phyloP scores from a whole-genome alignment of 2,888 invertebrate genomes.

The Xestia ashworthii region DNA sequence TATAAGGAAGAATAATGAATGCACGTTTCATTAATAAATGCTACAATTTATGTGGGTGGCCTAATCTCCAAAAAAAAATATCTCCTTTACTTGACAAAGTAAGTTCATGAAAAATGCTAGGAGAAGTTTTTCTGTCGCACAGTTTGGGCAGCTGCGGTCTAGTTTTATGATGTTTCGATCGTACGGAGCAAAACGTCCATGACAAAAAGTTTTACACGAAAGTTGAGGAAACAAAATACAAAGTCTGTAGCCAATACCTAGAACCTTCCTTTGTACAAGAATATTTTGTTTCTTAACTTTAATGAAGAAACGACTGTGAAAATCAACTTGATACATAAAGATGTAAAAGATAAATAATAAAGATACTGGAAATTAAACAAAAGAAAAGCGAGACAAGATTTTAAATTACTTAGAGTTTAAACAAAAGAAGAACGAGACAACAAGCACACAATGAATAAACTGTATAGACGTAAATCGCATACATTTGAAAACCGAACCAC shows the following conservation, averaged over 20 bases:
- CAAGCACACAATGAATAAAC: background rate
- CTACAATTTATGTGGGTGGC: no score
- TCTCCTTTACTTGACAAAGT: constrained; percentile 32
- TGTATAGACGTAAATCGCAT: no score
- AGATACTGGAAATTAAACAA: background rate
- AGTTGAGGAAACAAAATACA: constrained; percentile 29
- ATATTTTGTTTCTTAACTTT: background rate
- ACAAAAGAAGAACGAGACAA: background rate
- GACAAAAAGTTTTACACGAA: constrained; percentile 33
- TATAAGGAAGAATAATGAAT: no score
- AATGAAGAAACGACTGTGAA: background rate
- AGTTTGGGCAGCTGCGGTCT: constrained; percentile 33
- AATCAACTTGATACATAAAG: background rate
- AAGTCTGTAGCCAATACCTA: background rate
- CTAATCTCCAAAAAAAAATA: no score
- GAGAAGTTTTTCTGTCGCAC: constrained; percentile 30
- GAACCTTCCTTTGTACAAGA: background rate
- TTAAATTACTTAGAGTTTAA: background rate
- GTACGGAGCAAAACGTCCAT: constrained; percentile 16
- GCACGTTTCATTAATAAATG: no score
- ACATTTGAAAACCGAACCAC: constrained; percentile 9
- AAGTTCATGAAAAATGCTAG: constrained; percentile 19
- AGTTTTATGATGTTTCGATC: constrained; percentile 56
- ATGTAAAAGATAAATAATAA: background rate
- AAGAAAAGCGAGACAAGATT: background rate